A percentile compares a stretch with the other conserved stretches of the same genome.
phyloP scores from a whole-genome alignment of 2,113 vertebrate genomes.

The Nymphicus hollandicus region DNA sequence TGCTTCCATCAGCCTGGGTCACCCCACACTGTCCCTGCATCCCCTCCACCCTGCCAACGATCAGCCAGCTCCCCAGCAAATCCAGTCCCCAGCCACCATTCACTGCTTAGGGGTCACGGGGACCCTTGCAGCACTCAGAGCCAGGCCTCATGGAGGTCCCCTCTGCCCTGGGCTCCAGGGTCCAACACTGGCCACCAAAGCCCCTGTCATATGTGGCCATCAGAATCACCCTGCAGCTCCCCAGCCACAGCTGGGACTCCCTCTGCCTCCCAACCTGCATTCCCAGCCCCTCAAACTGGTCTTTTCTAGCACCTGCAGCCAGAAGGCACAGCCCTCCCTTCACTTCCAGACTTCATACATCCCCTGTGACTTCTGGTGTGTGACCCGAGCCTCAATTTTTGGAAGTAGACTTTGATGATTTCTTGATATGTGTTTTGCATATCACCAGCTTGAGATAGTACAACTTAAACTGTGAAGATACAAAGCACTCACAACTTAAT shows the following conservation, averaged over 20 bases:
- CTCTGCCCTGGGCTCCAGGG: background rate
- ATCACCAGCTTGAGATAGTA: background rate
- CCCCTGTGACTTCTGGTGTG: background rate
- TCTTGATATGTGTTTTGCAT: background rate
- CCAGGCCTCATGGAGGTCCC: rapidly evolving
- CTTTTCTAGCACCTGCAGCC: background rate
- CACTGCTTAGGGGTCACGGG: rapidly evolving
- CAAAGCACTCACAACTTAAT: background rate
- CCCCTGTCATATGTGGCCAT: background rate
- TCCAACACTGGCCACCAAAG: background rate
- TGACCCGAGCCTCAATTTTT: background rate
- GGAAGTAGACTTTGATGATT: background rate
- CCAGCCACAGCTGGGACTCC: background rate
- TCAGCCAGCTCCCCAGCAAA: background rate
- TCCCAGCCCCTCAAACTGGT: background rate
- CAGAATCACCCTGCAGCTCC: too few relatives aligned
- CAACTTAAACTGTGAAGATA: background rate
- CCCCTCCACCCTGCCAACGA: background rate
- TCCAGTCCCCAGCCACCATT: background rate
- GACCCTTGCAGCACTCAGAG: background rate
- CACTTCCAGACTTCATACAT: background rate
- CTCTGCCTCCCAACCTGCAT: background rate
- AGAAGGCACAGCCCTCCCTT: background rate
- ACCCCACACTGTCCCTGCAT: background rate
- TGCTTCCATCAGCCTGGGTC: background rate